Evolutionary conservation across 2,888 invertebrate species (phyloP), one percentile per base, ranked within the genome.

Genomic region (Tachina grossa): DNA sequence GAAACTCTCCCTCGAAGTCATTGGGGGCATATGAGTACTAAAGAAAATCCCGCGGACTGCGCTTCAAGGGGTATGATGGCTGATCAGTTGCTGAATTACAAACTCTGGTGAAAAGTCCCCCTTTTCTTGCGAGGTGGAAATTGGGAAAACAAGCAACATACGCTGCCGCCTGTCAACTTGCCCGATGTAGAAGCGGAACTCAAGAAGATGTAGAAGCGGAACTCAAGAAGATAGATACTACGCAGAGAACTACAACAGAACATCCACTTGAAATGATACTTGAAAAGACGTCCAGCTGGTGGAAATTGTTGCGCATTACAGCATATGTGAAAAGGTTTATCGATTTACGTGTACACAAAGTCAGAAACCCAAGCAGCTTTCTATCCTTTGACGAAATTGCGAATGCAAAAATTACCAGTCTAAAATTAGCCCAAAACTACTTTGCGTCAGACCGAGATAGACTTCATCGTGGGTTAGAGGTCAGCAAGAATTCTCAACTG

Each of bases 321-420:
- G 82, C 79, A 9, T 77, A 81, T 47, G 61, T 83, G 16, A 49
- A 22, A 19, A 80, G 87, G 5, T 85, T 85, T 59, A 79, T 69
- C 14, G 75, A 83, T 43, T 9, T 68, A 9, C 11, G 11, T 3
- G 16, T 45, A 47, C 6, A 43, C 14, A 22, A 16, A 14, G 61
- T 31, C 41, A 22, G 2, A 22, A 45, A 39, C 19, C 47, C 41
- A 14, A 16, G 31, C 1, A 41, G 3, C 2, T 47, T 41, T 13
- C 1, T 76, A 19, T 66, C 74, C 4, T 76, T 19, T 22, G n/a
- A 72, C 2, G 79, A 86, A 55, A 76, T 86, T 6, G 16, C 4
- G 2, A 4, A 49, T 1, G 74, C 9, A 1, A 74, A 51, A 49
- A 14, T 49, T 14, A 22, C 49, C 47, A 72, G 47, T 19, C 47